Evolutionary conservation across 2,797 vertebrate genomes (phyloP), one percentile per base, ranked within the genome.

Genomic region (Poecilia gillii): DNA sequence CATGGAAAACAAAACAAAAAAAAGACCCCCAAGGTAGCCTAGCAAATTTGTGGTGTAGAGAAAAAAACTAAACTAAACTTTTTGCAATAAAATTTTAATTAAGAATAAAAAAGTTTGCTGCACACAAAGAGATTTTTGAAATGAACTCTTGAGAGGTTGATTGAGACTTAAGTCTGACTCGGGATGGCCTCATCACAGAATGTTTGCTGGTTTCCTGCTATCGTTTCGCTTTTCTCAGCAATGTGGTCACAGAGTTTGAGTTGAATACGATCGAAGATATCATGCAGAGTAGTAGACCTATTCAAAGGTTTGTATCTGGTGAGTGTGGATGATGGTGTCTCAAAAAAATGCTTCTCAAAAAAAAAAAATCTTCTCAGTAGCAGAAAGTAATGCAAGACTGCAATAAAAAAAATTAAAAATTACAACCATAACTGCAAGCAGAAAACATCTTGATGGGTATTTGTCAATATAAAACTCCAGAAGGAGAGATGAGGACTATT

Each of bases 331-430:
- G 59, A 76, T 89, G 83, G 86, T 66, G 31, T 20, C 80, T 75
- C 74, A 68, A 79, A 84, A 51, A 81, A 83, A 8, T 51, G 57
- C 23, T 75, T 57, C 36, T 39, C 66, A 81, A 76, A 31, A 87
- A 46, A 87, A 82, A 87, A 81, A 80, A 78, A 57, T 80, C 68
- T 57, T 76, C 71, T 74, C 75, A 70, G 78, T 83, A 77, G 45
- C 53, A 83, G 43, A 81, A 71, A 71, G 36, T 9, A 70, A 46
- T 51, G 47, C 39, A 72, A 76, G 14, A 82, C 8, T 49, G 79
- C 18, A 51, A 14, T 45, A 68, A 62, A 62, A 28, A 71, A 43
- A 62, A 62, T 51, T 14, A 71, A 43, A 4, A 71, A 45, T 28
- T n/a, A 46, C 41, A 71, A 31, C 68, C 25, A 71, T n/a, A 45